A percentile compares a stretch with the other conserved stretches of the same genome.
phyloP scores from a whole-genome alignment of 1,140 invertebrate genomes.

The Glomeris maerens region DNA sequence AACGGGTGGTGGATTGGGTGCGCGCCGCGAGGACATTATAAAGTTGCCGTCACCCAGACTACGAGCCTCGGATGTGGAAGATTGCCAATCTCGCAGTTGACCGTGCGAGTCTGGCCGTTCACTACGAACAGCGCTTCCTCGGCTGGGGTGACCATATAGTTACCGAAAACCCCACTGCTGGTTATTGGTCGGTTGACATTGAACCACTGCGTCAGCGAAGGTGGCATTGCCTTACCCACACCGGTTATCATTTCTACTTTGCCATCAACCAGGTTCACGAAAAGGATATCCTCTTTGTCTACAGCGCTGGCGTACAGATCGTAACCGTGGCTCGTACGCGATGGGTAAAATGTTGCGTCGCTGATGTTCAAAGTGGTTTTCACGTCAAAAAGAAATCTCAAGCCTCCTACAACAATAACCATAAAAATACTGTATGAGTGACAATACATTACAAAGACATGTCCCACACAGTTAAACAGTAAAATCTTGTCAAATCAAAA shows the following conservation, averaged over 20 bases:
- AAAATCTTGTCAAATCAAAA: no score
- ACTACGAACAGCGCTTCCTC: conserved; percentile 56
- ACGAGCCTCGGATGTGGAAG: conserved; percentile 47
- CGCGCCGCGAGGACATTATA: conserved; percentile 12
- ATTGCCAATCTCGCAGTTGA: conserved; percentile 61
- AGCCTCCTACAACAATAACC: conserved; percentile 29
- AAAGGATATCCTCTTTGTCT: conserved; percentile 59
- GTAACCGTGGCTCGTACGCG: conserved; percentile 55
- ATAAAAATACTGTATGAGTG: no score
- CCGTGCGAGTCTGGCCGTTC: conserved; percentile 53
- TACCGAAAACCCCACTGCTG: conserved; percentile 53
- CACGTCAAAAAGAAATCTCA: conserved; percentile 59
- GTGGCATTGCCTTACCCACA: conserved; percentile 46
- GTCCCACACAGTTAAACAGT: no score
- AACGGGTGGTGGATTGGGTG: no score
- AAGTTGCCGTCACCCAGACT: conserved; percentile 42
- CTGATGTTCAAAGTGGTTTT: conserved; percentile 61
- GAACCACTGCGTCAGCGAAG: conserved; percentile 45
- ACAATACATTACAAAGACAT: no score
- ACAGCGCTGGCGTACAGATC: conserved; percentile 57
- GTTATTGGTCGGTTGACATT: conserved; percentile 52
- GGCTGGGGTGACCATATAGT: conserved; percentile 58
- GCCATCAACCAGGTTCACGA: conserved; percentile 56
- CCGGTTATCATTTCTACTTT: conserved; percentile 68
- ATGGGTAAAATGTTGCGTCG: conserved; percentile 61